Conservation (phyloP, 2,888 invertebrate genomes). For the Cylindroiulus punctatus region DNA sequence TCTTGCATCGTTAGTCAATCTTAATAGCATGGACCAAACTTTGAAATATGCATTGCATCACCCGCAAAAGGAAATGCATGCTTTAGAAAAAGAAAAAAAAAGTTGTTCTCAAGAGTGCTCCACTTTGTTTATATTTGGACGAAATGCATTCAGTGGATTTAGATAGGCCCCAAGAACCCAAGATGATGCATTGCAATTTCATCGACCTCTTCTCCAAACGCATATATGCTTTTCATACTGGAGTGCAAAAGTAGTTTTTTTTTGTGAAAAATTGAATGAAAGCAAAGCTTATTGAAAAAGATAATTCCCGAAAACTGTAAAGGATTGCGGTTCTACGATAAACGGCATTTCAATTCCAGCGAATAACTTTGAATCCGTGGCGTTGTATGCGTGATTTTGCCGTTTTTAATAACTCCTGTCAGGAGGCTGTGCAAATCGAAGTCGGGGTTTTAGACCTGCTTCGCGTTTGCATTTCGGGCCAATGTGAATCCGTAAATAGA, state of each 20-base stretch:
- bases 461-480: not conserved
- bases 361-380: no score
- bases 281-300: not conserved
- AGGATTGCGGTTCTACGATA: not conserved
- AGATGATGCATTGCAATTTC: not conserved
- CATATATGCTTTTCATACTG: no score
- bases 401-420: not conserved
- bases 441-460: not conserved
- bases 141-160: no score
- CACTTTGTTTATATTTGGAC: no score
- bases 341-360: not conserved
- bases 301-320: slow-evolving; percentile 1
- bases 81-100: no score
- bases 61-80: no score
- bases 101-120: no score
- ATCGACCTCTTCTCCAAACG: not conserved
- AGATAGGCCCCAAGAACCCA: no score
- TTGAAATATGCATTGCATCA: no score
- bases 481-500: slow-evolving; percentile 6
- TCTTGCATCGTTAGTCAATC: no score
- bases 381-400: not conserved
- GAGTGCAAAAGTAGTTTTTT: no score
- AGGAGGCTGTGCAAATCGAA: not conserved
- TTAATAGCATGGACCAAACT: no score
- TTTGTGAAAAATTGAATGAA: not conserved